Conservation (phyloP, 2,888 invertebrate genomes). For the Leucophenga maculata region DNA sequence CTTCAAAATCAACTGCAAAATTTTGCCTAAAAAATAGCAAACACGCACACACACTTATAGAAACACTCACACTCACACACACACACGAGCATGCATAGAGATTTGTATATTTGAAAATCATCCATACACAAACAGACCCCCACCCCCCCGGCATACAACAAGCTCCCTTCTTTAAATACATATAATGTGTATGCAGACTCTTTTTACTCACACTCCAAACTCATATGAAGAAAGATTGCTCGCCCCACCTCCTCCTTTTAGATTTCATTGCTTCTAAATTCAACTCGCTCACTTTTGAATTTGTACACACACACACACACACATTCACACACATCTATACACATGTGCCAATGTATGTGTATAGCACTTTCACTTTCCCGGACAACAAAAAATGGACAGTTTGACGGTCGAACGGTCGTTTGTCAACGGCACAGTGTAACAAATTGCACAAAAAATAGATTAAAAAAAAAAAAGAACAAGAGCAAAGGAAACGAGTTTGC, state of each 20-base stretch:
- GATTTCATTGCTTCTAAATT: not conserved
- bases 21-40: not conserved
- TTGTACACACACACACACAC: not conserved
- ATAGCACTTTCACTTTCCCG: slow-evolving; percentile 8
- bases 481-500: too few species aligned
- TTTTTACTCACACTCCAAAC: too few species aligned
- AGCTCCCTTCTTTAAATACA: too few species aligned
- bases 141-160: too few species aligned
- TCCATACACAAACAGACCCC: too few species aligned
- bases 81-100: not conserved
- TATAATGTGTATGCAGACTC: too few species aligned
- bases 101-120: not conserved
- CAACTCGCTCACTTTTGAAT: slow-evolving; percentile 13
- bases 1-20: not conserved
- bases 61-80: not conserved
- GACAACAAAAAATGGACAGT: slow-evolving; percentile 1
- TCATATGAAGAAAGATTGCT: not conserved
- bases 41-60: not conserved
- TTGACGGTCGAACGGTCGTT: not conserved
- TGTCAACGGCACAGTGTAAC: not conserved
- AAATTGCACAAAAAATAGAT: not conserved
- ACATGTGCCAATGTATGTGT: not conserved
- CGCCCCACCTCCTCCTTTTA: not conserved
- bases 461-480: too few species aligned
- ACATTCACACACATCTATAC: not conserved